A percentile compares a stretch with the other conserved stretches of the same genome.
Evolutionary conservation across 2,888 invertebrate species (phyloP).

Genomic region (Nysson spinosus): DNA sequence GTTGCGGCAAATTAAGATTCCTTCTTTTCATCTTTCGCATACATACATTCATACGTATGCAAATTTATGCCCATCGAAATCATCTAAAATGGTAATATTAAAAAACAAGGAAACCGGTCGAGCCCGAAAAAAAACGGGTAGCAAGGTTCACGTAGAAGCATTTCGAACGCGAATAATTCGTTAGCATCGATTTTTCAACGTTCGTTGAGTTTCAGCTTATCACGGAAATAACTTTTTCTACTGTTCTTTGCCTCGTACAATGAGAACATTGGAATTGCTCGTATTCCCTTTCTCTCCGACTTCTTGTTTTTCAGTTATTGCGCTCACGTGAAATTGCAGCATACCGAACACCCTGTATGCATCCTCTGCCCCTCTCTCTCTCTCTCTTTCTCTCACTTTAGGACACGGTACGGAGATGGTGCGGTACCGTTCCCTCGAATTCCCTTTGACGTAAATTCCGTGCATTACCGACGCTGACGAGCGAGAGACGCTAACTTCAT

Average conservation of each 20-base stretch:
- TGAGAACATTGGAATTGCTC: background rate
- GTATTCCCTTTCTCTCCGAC: background rate
- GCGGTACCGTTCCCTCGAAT: constrained; percentile 59
- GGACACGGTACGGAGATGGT: constrained; percentile 37
- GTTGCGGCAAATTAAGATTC: too few species aligned
- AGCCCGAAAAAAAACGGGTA: background rate
- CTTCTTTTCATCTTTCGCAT: too few species aligned
- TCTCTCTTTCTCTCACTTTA: constrained; percentile 12
- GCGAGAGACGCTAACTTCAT: constrained; percentile 73
- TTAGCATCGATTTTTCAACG: constrained; percentile 16
- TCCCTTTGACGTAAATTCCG: constrained; percentile 73
- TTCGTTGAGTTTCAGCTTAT: constrained; percentile 22
- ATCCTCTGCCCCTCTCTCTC: background rate
- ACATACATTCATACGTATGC: too few species aligned
- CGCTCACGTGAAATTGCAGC: constrained; percentile 30
- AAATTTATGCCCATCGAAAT: too few species aligned
- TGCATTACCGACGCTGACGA: constrained; percentile 73
- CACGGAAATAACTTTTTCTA: constrained; percentile 40
- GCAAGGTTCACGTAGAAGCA: background rate
- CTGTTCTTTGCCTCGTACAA: background rate
- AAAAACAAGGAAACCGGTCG: background rate
- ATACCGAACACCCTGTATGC: background rate
- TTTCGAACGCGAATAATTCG: background rate
- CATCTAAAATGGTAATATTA: background rate
- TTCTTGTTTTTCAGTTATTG: too few species aligned